A percentile compares a stretch with the other conserved stretches of the same genome.
These are phyloP conservation scores for Dysmachus trigonus DNA, from an alignment of 2,888 invertebrate genomes.

Conservation along the genomic window DNA sequence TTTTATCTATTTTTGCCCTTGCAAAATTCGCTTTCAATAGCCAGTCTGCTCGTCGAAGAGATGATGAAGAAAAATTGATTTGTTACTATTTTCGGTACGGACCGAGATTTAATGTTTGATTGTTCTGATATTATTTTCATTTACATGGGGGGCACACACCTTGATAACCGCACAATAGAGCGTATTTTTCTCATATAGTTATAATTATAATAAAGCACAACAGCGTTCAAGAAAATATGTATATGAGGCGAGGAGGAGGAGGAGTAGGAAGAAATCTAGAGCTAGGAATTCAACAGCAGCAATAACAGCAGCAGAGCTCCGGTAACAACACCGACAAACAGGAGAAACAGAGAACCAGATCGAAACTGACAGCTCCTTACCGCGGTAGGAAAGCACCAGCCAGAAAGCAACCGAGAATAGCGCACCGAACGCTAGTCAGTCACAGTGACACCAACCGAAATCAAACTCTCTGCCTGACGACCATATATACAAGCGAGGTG, in stretches of 20 bases:
- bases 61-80: slow-evolving; percentile 29
- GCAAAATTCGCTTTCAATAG: slow-evolving; percentile 28
- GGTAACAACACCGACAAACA: not conserved
- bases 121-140: not conserved
- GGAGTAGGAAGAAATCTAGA: not conserved
- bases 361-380: slow-evolving; percentile 41
- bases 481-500: slow-evolving; percentile 2
- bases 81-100: slow-evolving; percentile 26
- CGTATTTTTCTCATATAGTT: not conserved
- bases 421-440: slow-evolving; percentile 3
- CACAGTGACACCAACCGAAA: slow-evolving; percentile 29
- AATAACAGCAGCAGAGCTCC: not conserved
- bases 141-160: slow-evolving; percentile 22
- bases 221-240: not conserved
- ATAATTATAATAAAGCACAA: not conserved
- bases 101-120: not conserved
- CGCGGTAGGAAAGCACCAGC: slow-evolving; percentile 32
- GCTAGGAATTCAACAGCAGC: not conserved
- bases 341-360: slow-evolving; percentile 28
- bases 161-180: not conserved
- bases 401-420: slow-evolving; percentile 29
- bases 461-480: slow-evolving; percentile 24
- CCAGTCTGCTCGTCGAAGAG: slow-evolving; percentile 3
- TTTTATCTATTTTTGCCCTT: slow-evolving; percentile 31
- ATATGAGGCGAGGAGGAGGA: not conserved